These are phyloP conservation scores for Alces alces DNA, from an alignment of 2,113 vertebrate genomes.

Conservation along the genomic window DNA sequence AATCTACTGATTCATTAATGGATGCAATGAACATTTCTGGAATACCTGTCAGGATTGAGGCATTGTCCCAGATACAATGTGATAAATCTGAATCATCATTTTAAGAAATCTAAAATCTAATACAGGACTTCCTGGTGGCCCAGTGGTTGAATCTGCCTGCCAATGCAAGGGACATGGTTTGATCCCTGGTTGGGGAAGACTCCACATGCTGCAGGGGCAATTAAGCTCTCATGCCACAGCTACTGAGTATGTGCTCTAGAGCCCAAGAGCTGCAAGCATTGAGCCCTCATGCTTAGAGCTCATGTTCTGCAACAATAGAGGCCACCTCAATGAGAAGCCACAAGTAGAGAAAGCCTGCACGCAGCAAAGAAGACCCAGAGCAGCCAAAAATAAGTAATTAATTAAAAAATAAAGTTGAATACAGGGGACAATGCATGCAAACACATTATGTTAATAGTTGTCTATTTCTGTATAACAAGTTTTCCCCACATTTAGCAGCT, in stretches of 20 bases:
- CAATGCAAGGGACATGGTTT: neutral
- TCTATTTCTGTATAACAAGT: neutral
- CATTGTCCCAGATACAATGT: neutral
- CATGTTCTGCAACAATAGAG: neutral
- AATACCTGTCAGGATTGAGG: neutral
- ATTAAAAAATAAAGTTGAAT: neutral
- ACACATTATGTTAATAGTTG: neutral
- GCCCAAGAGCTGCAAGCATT: neutral
- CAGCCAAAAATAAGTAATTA: neutral
- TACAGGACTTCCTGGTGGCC: neutral
- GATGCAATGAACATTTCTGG: neutral
- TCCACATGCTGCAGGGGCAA: neutral
- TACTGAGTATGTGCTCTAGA: neutral
- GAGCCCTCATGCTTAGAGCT: neutral
- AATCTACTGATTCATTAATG: neutral
- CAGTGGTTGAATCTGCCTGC: neutral
- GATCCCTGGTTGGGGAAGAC: neutral
- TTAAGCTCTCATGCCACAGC: neutral
- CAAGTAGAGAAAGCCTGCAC: neutral
- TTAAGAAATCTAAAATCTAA: neutral
- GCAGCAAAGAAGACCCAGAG: neutral
- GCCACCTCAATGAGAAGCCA: neutral
- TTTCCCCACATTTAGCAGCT: neutral
- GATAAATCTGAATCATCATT: neutral
- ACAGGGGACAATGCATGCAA: neutral